Base-by-base conservation (phyloP, 2,888 invertebrate genomes). In the Apoda limacodes region DNA sequence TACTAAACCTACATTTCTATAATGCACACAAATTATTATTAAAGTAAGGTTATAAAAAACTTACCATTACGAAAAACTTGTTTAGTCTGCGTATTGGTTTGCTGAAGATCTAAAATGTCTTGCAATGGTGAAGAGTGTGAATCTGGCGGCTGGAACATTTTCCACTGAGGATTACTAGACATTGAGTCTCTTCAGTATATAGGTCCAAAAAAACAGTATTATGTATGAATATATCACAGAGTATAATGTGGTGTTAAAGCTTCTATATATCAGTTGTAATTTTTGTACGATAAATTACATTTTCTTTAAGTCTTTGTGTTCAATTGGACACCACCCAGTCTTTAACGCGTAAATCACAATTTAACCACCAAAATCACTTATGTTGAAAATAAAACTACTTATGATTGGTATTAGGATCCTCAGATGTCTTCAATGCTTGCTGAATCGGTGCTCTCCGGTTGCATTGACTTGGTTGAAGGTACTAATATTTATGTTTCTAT, bases 391-490 rank as follows among this genome's bases (percentile, higher is more conserved):
- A 80, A 76, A 81, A 75, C 76, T 82, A 83, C 83, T 85, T 62
- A 60, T 49, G 53, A 58, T 54, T 58, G 60, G 55, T 58, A 51
- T 61, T 63, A 68, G 65, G 83, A 87, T 89, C 88, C 88, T 88
- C 89, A 89, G 89, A 89, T 89, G 89, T 89, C 89, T 87, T 89
- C 89, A 90, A 89, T 90, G 89, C 88, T 88, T 88, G 89, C 89
- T 89, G 89, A 85, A 86, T 88, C 86, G 85, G 86, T 83, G 83
- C 88, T 66, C 58, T 60, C 63, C 61, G 75, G 67, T 76, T 6
- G 65, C 62, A 60, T 61, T 57, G 53, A 58, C 52, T 63, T 56
- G 68, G 66, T 68, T 62, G 58, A 62, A 51, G 48, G 50, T 51
- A 51, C 17, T 17, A 6, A 17, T 17, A 17, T 5, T 5, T 17